A percentile compares a stretch with the other conserved stretches of the same genome.
These are phyloP conservation scores for Oxyura jamaicensis DNA, from an alignment of 2,113 vertebrate species.

Conservation along the genomic window DNA sequence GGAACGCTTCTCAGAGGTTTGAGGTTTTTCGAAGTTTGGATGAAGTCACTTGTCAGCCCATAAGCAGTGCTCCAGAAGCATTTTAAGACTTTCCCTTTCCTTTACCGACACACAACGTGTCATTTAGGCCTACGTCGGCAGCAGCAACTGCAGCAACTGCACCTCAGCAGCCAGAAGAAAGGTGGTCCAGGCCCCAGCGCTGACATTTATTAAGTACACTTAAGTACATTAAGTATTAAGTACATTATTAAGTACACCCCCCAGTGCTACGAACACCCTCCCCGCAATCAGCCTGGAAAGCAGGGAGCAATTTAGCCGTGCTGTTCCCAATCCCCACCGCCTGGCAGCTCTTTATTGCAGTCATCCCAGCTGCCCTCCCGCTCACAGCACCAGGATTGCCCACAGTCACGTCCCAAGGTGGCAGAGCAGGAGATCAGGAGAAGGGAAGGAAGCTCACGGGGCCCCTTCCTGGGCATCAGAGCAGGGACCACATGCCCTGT, in stretches of 20 bases:
- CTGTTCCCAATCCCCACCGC: background rate
- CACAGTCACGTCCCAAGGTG: background rate
- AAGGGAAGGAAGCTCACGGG: background rate
- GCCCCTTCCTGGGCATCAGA: background rate
- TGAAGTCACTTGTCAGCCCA: background rate
- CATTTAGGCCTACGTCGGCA: background rate
- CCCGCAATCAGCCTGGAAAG: background rate
- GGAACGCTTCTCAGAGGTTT: background rate
- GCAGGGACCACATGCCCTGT: background rate
- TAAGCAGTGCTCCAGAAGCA: background rate
- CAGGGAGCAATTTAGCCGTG: background rate
- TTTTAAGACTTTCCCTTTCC: slow-evolving; percentile 45
- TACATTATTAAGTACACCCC: background rate
- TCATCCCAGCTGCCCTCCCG: background rate
- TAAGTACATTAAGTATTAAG: no score
- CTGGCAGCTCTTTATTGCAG: background rate
- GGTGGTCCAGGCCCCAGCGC: background rate
- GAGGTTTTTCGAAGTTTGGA: background rate
- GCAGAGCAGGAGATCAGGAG: background rate
- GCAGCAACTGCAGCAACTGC: no score
- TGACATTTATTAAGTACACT: no score
- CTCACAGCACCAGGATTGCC: background rate
- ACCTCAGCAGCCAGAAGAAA: background rate
- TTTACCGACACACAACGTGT: background rate
- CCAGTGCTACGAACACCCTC: background rate